Conservation (phyloP, 2,888 invertebrate species). For the Oegoconia quadripuncta region DNA sequence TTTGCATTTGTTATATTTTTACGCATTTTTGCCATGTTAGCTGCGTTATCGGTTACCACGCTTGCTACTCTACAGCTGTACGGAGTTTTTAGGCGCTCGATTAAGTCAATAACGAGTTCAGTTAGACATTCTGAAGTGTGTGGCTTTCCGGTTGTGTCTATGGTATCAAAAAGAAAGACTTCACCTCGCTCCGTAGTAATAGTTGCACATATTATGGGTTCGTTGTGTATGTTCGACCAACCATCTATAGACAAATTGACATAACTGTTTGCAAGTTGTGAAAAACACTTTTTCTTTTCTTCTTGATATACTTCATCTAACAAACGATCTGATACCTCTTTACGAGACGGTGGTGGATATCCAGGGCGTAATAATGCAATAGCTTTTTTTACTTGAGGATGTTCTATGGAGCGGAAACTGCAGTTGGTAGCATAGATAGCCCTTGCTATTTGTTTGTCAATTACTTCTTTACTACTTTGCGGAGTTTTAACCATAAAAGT, state of each 20-base stretch:
- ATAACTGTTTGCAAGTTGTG: neutral
- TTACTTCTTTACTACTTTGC: neutral
- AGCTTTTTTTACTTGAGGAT: neutral
- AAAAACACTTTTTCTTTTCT: neutral
- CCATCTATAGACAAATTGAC: neutral
- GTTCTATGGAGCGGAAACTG: neutral
- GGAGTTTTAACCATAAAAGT: neutral
- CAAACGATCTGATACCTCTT: neutral
- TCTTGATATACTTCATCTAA: neutral
- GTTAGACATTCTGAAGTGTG: neutral
- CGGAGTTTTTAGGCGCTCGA: neutral
- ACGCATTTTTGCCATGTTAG: neutral
- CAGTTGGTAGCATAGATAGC: neutral
- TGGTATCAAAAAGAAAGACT: neutral
- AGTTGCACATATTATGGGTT: neutral
- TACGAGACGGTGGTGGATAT: neutral
- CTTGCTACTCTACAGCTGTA: neutral
- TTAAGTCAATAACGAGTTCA: neutral
- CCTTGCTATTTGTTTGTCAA: neutral
- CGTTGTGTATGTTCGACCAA: neutral
- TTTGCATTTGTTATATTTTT: neutral
- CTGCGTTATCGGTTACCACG: neutral
- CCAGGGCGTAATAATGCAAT: neutral
- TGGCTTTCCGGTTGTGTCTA: neutral
- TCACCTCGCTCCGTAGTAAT: neutral